Percentiles rank a stretch among this genome's conserved stretches.
Conservation (phyloP, 2,888 invertebrate species). For the Buathra laborator region DNA sequence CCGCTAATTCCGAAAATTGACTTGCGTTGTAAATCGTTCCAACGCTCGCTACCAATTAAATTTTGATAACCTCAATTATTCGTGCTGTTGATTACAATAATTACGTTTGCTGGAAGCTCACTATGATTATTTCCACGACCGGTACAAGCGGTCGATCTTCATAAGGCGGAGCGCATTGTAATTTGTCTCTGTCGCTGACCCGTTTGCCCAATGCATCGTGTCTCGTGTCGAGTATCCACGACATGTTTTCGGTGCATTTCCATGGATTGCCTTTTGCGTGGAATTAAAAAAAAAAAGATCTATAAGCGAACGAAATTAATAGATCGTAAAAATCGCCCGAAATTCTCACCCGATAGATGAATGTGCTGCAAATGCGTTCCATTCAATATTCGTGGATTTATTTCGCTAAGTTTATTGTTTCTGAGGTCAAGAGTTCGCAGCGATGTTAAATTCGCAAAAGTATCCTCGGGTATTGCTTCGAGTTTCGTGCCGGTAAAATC, state of each 20-base stretch:
- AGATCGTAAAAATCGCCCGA: background rate
- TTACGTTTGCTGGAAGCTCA: conserved; percentile 80
- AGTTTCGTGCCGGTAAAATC: conserved; percentile 82
- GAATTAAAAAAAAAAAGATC: conserved; percentile 7
- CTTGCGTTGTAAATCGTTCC: background rate
- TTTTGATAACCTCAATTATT: conserved; percentile 9
- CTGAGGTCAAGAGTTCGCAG: conserved; percentile 87
- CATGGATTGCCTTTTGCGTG: conserved; percentile 88
- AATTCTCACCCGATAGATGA: conserved; percentile 86
- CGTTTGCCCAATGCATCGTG: conserved; percentile 85
- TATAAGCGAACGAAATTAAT: background rate
- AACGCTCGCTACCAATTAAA: background rate
- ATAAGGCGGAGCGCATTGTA: conserved; percentile 88
- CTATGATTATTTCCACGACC: conserved; percentile 89
- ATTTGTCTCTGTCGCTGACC: conserved; percentile 87
- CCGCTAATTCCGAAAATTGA: background rate
- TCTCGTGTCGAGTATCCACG: conserved; percentile 88
- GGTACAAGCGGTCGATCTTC: conserved; percentile 88
- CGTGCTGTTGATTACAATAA: conserved; percentile 42
- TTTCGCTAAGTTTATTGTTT: conserved; percentile 86
- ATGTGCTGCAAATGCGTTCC: conserved; percentile 83
- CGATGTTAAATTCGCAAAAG: conserved; percentile 85
- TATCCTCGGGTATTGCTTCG: conserved; percentile 74
- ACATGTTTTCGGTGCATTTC: conserved; percentile 89
- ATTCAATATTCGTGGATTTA: conserved; percentile 84